phyloP scores from a whole-genome alignment of 2,113 vertebrate genomes.

The Aphyosemion australe region DNA sequence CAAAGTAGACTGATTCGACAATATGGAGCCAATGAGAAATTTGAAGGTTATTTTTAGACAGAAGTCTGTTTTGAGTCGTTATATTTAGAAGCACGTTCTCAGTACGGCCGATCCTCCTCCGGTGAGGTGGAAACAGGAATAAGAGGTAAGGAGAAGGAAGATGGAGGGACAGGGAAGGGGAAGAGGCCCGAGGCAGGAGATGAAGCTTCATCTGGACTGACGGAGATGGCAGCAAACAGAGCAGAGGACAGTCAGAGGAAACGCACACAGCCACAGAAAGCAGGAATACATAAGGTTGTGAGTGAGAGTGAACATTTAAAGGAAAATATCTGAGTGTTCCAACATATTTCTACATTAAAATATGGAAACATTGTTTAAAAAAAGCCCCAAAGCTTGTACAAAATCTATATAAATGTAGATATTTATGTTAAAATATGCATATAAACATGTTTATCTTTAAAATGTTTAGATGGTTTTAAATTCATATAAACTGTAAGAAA shows the following conservation, averaged over 20 bases:
- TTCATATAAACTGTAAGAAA: neutral
- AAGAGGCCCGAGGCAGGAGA: neutral
- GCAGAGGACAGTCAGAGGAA: conserved; percentile 30
- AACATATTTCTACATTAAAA: too few species aligned
- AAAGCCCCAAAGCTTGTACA: too few species aligned
- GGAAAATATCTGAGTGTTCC: conserved; percentile 9
- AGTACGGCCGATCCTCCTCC: conserved; percentile 2
- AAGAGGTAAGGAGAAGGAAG: conserved; percentile 16
- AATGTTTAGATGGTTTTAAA: neutral
- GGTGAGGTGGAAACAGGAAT: neutral
- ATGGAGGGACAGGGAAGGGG: neutral
- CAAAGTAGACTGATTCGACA: conserved; percentile 3
- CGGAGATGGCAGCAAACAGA: conserved; percentile 42
- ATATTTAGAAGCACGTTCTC: neutral
- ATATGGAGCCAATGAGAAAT: neutral
- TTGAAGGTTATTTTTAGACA: conserved; percentile 6
- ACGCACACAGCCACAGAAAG: conserved; percentile 13
- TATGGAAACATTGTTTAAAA: too few species aligned
- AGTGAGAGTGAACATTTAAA: conserved; percentile 2
- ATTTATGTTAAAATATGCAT: too few species aligned
- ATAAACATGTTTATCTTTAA: too few species aligned
- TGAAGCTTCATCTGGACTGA: conserved; percentile 33
- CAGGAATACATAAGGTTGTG: conserved; percentile 4
- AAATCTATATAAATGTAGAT: too few species aligned
- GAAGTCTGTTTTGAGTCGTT: neutral